Base-by-base conservation (phyloP, 2,113 vertebrate genomes). In the Megaceryle torquata region DNA sequence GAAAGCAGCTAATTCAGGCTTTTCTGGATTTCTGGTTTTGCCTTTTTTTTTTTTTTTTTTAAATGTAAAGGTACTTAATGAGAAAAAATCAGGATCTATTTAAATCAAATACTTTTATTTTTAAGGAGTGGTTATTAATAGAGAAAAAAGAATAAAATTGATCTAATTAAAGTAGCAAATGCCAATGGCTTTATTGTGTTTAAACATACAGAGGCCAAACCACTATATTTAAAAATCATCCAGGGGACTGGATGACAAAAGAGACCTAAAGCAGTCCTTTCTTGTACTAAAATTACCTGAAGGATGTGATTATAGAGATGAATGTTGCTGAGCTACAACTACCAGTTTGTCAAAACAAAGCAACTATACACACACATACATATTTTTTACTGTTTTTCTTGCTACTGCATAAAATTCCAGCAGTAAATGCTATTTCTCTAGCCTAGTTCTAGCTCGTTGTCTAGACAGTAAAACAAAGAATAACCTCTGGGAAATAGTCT, bases 401-500 rank as follows among this genome's bases (percentile, higher is more conserved):
- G 43, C 35, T 92, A 76, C 53, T 96, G 82, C 48, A 41, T 71
- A 35, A 35, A 71, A 82, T 89, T 86, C 77, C 74, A 87, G 53
- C 46, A 79, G 70, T 79, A 89, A 94, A 61, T 54, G 15, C 61
- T 67, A 0, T 81, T 91, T 75, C 61, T 84, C 53, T 72, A 91
- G 69, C 86, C 70, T 71, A 72, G 54, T 39, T 86, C 74, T 88
- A 69, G 48, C 80, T 85, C 79, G 68, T 92, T 57, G 68, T 86
- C 92, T 92, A 93, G 96, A 95, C 85, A 43, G 84, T 91, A 77
- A 44, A 95, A 93, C 88, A 95, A 89, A 68, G 50, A 92, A 80
- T 82, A 94, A 68, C 86, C 72, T 88, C 82, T 22, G 79, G 96
- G 86, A 96, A 96, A 54, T 6, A 68, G 63, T 41, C 71, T 68